Conservation (phyloP, 1,140 invertebrate species). For the Brachionus rotundiformis region DNA sequence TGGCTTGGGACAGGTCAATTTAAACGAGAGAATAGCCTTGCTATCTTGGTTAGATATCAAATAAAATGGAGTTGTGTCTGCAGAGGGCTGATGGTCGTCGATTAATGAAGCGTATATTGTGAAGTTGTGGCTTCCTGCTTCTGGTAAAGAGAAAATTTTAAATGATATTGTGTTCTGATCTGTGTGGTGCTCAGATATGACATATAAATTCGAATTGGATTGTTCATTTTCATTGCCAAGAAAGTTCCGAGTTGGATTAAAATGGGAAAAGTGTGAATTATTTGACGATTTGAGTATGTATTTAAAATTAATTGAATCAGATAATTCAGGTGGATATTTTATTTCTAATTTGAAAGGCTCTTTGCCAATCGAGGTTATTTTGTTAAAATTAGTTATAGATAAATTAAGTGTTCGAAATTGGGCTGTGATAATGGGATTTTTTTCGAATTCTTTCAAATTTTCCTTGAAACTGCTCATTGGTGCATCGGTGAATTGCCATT, state of each 20-base stretch:
- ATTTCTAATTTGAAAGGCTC: conserved; percentile 15
- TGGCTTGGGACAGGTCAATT: neutral
- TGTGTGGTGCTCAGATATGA: neutral
- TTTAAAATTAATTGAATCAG: conserved; percentile 25
- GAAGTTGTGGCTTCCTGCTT: conserved; percentile 12
- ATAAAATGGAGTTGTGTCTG: neutral
- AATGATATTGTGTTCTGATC: conserved; percentile 25
- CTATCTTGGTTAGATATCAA: neutral
- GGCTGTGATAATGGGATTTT: conserved; percentile 35
- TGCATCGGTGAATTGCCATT: conserved; percentile 29
- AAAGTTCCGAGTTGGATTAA: neutral
- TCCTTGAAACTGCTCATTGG: neutral
- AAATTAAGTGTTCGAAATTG: conserved; percentile 41
- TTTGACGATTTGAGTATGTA: neutral
- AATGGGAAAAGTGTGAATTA: neutral
- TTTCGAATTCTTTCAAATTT: conserved; percentile 47
- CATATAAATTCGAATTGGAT: conserved; percentile 1
- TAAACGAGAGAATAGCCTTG: conserved; percentile 30
- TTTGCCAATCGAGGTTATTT: neutral
- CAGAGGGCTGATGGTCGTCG: neutral
- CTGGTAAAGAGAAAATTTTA: conserved; percentile 18
- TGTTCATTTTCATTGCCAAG: neutral
- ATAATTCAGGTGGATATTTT: conserved; percentile 27
- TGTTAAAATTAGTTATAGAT: neutral
- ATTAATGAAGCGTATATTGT: conserved; percentile 20